Conservation (phyloP, 64 coral and sea anemone genomes). For the Pocillopora damicornis region DNA sequence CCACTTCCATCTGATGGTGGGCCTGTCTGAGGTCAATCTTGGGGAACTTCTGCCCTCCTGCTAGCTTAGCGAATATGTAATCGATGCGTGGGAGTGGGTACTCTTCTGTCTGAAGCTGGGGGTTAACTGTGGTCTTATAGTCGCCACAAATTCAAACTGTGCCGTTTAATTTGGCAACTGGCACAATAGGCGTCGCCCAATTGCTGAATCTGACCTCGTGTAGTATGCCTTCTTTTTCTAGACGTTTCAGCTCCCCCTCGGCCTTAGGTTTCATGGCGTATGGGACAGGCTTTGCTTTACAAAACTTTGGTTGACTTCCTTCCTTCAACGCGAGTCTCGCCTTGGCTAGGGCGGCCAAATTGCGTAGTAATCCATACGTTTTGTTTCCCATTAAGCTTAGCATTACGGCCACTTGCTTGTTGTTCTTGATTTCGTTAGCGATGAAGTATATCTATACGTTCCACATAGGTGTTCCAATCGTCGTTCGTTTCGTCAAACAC, state of each 20-base stretch:
- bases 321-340: neutral
- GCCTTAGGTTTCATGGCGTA: neutral
- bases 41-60: constrained; percentile 10
- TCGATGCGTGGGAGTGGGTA: constrained; percentile 10
- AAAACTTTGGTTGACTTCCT: neutral
- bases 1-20: constrained; percentile 2
- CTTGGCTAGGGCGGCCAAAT: constrained; percentile 10
- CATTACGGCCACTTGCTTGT: no score
- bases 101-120: neutral
- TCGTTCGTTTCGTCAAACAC: neutral
- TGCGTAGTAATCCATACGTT: constrained; percentile 29
- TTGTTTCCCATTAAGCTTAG: neutral
- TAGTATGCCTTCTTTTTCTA: constrained; percentile 14
- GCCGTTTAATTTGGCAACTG: neutral
- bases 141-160: neutral
- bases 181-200: neutral
- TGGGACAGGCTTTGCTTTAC: neutral
- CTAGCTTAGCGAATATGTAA: constrained; percentile 5
- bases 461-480: neutral
- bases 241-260: constrained; percentile 4
- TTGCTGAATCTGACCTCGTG: neutral
- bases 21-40: constrained; percentile 16
- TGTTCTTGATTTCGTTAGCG: neutral
- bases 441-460: constrained; percentile 12
- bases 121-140: neutral